A percentile compares a stretch with the other conserved stretches of the same genome.
Evolutionary conservation across 2,113 vertebrate species (phyloP).

Genomic region (Hoplias malabaricus): DNA sequence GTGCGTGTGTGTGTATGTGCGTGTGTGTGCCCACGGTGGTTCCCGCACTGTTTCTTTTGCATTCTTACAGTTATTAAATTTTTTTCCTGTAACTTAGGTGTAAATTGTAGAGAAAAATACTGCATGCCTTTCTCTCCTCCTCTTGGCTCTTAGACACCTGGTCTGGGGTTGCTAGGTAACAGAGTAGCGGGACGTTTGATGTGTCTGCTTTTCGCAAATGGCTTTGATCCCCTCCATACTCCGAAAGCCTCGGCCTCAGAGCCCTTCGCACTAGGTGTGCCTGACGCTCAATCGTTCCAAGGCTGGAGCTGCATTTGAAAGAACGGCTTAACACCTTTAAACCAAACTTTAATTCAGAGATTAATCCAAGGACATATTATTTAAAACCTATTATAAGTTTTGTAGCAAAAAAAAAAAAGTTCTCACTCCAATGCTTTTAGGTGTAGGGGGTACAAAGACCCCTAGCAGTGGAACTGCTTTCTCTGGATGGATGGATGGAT

Average conservation of each 20-base stretch:
- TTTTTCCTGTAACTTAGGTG: constrained; percentile 65
- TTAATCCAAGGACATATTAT: no score
- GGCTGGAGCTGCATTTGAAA: constrained; percentile 65
- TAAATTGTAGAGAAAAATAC: constrained; percentile 65
- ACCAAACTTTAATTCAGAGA: no score
- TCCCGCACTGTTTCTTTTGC: constrained; percentile 27
- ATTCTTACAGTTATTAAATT: constrained; percentile 50
- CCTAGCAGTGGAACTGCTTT: no score
- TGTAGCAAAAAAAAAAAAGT: no score
- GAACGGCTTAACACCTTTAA: no score
- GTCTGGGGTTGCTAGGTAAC: constrained; percentile 78
- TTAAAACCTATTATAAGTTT: no score
- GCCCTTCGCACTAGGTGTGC: constrained; percentile 65
- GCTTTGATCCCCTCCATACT: constrained; percentile 72
- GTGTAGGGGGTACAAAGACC: no score
- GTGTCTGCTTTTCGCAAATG: constrained; percentile 70
- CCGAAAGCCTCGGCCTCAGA: constrained; percentile 64
- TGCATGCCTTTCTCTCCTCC: constrained; percentile 65
- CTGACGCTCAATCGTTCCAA: constrained; percentile 65
- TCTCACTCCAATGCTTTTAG: no score
- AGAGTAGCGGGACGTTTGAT: constrained; percentile 64
- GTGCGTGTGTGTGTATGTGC: constrained; percentile 20
- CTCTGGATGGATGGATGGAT: no score
- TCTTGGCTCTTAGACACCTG: constrained; percentile 65
- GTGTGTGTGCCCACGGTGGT: constrained; percentile 11